These are phyloP conservation scores for Dreissena polymorpha DNA, from an alignment of 1,140 invertebrate genomes.

Conservation along the genomic window DNA sequence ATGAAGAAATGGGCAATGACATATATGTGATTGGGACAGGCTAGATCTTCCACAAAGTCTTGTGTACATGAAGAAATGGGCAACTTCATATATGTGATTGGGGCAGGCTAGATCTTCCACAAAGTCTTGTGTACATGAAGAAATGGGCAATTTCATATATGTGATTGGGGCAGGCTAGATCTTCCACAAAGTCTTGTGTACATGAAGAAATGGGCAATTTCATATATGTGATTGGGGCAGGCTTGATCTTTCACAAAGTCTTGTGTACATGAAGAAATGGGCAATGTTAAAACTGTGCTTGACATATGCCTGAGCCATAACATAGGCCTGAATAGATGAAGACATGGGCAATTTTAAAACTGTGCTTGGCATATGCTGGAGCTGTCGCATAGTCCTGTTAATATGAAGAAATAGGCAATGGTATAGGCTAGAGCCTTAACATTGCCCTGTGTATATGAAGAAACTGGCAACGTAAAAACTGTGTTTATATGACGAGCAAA, in stretches of 20 bases:
- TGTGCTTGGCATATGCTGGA: conserved; percentile 98
- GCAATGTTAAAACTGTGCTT: too few relatives aligned
- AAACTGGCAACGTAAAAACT: too few relatives aligned
- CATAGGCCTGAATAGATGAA: conserved; percentile 93
- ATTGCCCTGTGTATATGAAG: too few relatives aligned
- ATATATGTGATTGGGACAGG: conserved; percentile 97
- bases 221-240: conserved; percentile 99
- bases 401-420: conserved; percentile 9
- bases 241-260: conserved; percentile 99
- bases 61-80: too few relatives aligned
- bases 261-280: too few relatives aligned
- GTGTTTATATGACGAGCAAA: too few relatives aligned
- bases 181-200: conserved; percentile 95
- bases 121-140: conserved; percentile 91
- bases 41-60: conserved; percentile 98
- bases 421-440: conserved; percentile 99
- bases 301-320: conserved; percentile 99
- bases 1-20: too few relatives aligned
- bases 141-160: too few relatives aligned
- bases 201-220: too few relatives aligned
- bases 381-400: conserved; percentile 96
- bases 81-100: too few relatives aligned
- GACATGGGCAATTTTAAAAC: too few relatives aligned
- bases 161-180: conserved; percentile 98
- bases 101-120: conserved; percentile 99